Evolutionary conservation across 2,888 invertebrate species (phyloP), one percentile per base, ranked within the genome.

Genomic region (Melipona bicolor): DNA sequence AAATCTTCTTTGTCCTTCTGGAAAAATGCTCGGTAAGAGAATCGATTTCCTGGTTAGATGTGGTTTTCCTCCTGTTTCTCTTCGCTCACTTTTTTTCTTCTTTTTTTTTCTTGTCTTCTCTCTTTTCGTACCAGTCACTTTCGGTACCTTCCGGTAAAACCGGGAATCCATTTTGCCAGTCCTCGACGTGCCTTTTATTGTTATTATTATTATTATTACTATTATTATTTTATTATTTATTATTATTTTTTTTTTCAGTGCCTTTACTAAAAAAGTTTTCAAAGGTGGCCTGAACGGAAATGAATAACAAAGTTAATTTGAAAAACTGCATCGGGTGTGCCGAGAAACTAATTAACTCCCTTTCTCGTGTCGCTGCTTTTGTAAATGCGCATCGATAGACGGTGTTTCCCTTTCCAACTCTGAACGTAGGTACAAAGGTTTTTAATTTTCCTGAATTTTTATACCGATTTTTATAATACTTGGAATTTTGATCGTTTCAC

Each of bases 11-110:
- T 43, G 59, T 61, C 32, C 62, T 50, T 54, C 27, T 24, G 27
- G 68, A 64, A 72, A 75, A 83, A 52, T 72, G 67, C 71, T 64
- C 59, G 67, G 67, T 43, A 68, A 62, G 76, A 32, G 83, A 69
- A 77, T 70, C 77, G 71, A 69, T 79, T 36, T 69, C 56, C 65
- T 27, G 36, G 27, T 36, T 59, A 24, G 43, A 64, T 61, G 50
- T 43, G 43, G 1, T 49, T 72, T 74, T 65, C 49, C 54, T 62
- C 6, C 49, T 27, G 49, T 43, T n/a, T 21, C 49, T 49, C 49
- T 17, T 19, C 49, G 21, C 62, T 64, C 21, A 19, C 52, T 56
- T 17, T 4, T 43, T 15, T 24, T 49, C 13, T 59, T 49, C 9
- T 54, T 4, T 61, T 52, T 21, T 27, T 11, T 21, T 32, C 6